Conservation (phyloP, 2,797 vertebrate species). For the Nothura maculosa region DNA sequence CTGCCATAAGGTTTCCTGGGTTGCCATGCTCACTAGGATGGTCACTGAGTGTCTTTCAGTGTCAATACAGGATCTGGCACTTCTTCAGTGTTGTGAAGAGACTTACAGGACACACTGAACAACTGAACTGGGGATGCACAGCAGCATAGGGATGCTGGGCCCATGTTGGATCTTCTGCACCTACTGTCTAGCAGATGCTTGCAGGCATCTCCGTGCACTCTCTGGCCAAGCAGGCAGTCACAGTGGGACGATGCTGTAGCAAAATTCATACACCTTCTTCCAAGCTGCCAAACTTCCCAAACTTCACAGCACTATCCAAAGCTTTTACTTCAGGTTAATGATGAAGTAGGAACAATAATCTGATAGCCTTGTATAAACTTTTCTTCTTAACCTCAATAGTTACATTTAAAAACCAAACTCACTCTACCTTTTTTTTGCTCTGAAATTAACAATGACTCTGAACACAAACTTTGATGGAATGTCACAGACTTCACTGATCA, state of each 20-base stretch:
- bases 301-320: not conserved
- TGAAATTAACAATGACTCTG: not conserved
- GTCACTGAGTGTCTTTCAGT: rapidly evolving
- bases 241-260: rapidly evolving
- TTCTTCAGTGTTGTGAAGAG: not conserved
- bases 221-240: rapidly evolving
- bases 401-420: not conserved
- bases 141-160: not conserved
- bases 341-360: not conserved
- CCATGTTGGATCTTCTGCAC: not conserved
- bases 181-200: not conserved
- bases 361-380: not conserved
- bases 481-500: not conserved
- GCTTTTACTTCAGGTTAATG: not conserved
- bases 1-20: not conserved
- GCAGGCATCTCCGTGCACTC: rapidly evolving
- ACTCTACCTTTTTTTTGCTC: not conserved
- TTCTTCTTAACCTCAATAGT: not conserved
- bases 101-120: not conserved
- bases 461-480: not conserved
- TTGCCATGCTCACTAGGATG: not conserved
- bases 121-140: not conserved
- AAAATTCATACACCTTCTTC: not conserved
- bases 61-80: not conserved
- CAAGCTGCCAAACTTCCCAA: not conserved